These are phyloP conservation scores for Macropis europaea DNA, from an alignment of 2,888 invertebrate species.

Conservation along the genomic window DNA sequence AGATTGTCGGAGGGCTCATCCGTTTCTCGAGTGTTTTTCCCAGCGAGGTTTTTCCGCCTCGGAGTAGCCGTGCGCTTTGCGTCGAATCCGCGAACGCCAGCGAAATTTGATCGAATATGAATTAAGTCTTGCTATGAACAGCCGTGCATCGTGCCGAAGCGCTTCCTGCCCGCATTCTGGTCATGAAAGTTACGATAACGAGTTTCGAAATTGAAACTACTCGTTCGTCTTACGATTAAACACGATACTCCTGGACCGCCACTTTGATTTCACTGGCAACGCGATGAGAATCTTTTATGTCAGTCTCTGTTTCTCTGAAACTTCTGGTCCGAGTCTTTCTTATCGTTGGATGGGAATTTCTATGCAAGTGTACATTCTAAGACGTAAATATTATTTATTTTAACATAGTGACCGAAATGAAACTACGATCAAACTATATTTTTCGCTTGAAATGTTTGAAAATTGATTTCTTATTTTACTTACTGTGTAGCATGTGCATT, in stretches of 20 bases:
- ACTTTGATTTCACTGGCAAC: conserved; percentile 13
- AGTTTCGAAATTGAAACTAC: conserved; percentile 56
- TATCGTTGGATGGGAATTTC: too few species aligned
- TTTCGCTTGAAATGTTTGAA: too few species aligned
- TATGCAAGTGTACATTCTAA: too few species aligned
- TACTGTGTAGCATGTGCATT: too few species aligned
- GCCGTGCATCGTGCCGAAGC: conserved; percentile 30
- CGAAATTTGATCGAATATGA: conserved; percentile 48
- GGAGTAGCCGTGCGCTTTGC: background rate
- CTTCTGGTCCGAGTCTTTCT: too few species aligned
- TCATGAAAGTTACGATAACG: conserved; percentile 53
- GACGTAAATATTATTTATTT: too few species aligned
- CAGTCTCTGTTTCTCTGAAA: too few species aligned
- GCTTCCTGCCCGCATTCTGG: conserved; percentile 23
- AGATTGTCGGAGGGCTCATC: conserved; percentile 27
- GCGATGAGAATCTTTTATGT: background rate
- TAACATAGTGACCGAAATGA: too few species aligned
- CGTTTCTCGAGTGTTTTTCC: conserved; percentile 33
- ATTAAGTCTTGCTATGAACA: conserved; percentile 37
- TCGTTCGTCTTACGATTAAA: conserved; percentile 42
- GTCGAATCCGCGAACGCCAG: conserved; percentile 17
- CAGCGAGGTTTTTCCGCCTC: background rate
- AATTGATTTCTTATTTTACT: too few species aligned
- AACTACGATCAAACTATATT: too few species aligned
- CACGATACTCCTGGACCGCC: conserved; percentile 4